Evolutionary conservation across 2,888 invertebrate genomes (phyloP).

Genomic region (Andrena minutula): DNA sequence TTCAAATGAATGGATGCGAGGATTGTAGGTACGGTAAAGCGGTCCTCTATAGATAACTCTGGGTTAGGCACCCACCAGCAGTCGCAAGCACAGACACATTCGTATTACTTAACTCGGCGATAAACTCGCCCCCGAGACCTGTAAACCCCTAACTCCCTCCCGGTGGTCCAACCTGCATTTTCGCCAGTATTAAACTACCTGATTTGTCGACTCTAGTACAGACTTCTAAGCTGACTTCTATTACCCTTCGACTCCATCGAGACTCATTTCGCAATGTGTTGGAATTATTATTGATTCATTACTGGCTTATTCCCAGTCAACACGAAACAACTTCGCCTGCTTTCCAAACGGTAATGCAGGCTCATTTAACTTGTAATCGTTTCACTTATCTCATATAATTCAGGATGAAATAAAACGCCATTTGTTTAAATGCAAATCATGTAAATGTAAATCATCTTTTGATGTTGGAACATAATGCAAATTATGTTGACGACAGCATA

Average conservation of each 20-base stretch:
- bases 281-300: slow-evolving; percentile 45
- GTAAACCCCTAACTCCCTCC: slow-evolving; percentile 77
- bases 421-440: background rate
- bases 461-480: too few species aligned
- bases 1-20: slow-evolving; percentile 77
- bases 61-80: slow-evolving; percentile 74
- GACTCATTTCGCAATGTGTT: slow-evolving; percentile 30
- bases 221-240: slow-evolving; percentile 69
- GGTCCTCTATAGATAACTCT: slow-evolving; percentile 81
- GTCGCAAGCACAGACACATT: slow-evolving; percentile 83
- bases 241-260: slow-evolving; percentile 65
- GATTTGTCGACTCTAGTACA: slow-evolving; percentile 75
- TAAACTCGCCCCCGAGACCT: slow-evolving; percentile 84
- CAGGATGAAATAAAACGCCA: background rate
- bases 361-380: background rate
- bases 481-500: too few species aligned
- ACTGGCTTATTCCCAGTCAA: slow-evolving; percentile 3
- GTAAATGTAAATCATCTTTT: too few species aligned
- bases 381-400: background rate
- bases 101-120: slow-evolving; percentile 86
- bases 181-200: slow-evolving; percentile 75
- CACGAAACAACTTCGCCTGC: background rate
- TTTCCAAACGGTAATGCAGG: background rate
- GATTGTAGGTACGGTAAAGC: slow-evolving; percentile 76
- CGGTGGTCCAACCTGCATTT: slow-evolving; percentile 75